phyloP scores from a whole-genome alignment of 1,140 invertebrate genomes.

The Drosophila chauvacae region DNA sequence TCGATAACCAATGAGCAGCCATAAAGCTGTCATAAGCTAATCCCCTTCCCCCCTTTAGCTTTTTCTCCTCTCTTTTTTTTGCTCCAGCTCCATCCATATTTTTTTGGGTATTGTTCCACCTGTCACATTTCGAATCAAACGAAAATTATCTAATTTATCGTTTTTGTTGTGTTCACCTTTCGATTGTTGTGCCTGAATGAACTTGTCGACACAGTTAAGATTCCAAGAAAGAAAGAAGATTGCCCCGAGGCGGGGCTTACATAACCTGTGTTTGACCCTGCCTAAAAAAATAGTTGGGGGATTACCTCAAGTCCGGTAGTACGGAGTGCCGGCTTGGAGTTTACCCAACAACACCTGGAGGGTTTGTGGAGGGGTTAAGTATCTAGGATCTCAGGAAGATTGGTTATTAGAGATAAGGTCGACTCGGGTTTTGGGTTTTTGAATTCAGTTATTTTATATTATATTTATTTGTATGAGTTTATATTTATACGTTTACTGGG shows the following conservation, averaged over 20 bases:
- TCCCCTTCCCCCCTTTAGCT: not conserved
- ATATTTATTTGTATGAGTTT: no score
- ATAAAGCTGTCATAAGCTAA: slow-evolving; percentile 19
- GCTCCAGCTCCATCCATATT: not conserved
- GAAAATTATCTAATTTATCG: slow-evolving; percentile 70
- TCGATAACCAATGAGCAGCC: slow-evolving; percentile 22
- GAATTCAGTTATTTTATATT: no score
- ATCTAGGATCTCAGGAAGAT: not conserved
- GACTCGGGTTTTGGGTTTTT: not conserved
- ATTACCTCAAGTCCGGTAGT: slow-evolving; percentile 23
- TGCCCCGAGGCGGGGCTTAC: slow-evolving; percentile 18
- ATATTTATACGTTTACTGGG: no score
- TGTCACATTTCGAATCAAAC: slow-evolving; percentile 32
- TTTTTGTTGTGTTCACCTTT: slow-evolving; percentile 28
- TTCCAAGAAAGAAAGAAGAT: slow-evolving; percentile 39
- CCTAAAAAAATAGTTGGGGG: slow-evolving; percentile 8
- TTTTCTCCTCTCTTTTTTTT: not conserved
- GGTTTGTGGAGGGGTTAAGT: not conserved
- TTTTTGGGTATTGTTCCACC: slow-evolving; percentile 11
- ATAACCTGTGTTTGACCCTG: slow-evolving; percentile 25
- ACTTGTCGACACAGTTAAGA: slow-evolving; percentile 67
- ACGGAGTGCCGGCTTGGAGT: not conserved
- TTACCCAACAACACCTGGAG: not conserved
- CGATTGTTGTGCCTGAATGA: slow-evolving; percentile 56
- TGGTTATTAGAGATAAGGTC: no score